phyloP scores from a whole-genome alignment of 2,797 vertebrate genomes.

The Tadarida brasiliensis region DNA sequence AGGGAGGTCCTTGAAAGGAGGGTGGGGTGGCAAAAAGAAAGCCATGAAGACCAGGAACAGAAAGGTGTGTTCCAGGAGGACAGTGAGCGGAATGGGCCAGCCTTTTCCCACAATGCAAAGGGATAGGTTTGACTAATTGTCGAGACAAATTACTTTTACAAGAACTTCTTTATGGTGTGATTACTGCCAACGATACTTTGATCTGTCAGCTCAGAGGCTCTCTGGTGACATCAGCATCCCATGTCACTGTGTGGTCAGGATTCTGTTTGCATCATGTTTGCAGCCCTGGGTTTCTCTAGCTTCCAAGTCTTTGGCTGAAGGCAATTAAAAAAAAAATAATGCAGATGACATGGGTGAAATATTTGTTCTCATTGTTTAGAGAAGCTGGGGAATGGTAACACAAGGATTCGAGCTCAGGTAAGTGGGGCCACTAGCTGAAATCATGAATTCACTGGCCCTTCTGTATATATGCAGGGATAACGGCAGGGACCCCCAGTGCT shows the following conservation, averaged over 20 bases:
- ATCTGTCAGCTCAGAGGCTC: background rate
- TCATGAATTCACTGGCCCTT: background rate
- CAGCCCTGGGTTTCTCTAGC: background rate
- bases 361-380: background rate
- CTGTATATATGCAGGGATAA: background rate
- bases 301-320: conserved; percentile 9
- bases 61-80: background rate
- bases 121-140: background rate
- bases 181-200: background rate
- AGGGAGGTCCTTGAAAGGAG: background rate
- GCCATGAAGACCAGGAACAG: background rate
- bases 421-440: background rate
- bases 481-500: background rate
- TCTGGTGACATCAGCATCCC: background rate
- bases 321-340: background rate
- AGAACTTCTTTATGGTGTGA: background rate
- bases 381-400: background rate
- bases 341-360: background rate
- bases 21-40: background rate
- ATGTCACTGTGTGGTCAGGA: conserved; percentile 48
- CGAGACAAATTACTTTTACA: background rate
- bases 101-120: background rate
- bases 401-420: background rate
- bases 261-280: conserved; percentile 28
- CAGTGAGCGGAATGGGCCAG: background rate